Base-by-base conservation (phyloP, 2,888 invertebrate species). In the Acanthococcus lagerstroemiae region DNA sequence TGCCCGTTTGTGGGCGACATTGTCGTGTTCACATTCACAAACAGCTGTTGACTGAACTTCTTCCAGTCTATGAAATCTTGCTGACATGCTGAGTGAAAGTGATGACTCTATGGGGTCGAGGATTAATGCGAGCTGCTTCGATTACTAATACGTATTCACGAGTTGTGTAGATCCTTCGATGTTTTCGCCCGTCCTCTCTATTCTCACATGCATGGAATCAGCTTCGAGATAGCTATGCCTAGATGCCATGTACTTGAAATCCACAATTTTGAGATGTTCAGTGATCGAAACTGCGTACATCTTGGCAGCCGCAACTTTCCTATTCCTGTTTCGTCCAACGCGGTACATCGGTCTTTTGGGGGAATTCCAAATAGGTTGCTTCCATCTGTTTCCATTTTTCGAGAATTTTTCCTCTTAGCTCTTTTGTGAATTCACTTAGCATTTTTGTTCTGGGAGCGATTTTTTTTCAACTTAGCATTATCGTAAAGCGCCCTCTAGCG, bases 91-190 rank as follows among this genome's bases (percentile, higher is more conserved):
- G 46, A 46, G 9, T 58, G 4, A 58, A 46, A 46, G 58, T 25
- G 26, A 25, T 24, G 24, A 58, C 25, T 7, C 45, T 58, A 45
- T 58, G 45, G 46, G 46, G 17, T n/a, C 24, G 9, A 1, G 25
- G n/a, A 46, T 58, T 58, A 4, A 46, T 15, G 26, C 58, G 44
- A 25, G 46, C 22, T 1, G 58, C 5, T 15, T 44, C 44, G 19
- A 58, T 58, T 24, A 57, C n/a, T 44, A 57, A 37, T 22, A 22
- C 57, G 22, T 44, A 57, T 57, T 57, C n/a, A 25, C 57, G 21
- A 30, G 57, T 57, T 44, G 44, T 22, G 22, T 44, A 44, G 22
- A 57, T 44, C 17, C 37, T 56, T 57, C 45, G 27, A 57, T 57
- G 44, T 57, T 44, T 57, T 57, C 22, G 21, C 9, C 6, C 15